Evolutionary conservation across 2,797 vertebrate genomes (phyloP).

Genomic region (Tinamus major): DNA sequence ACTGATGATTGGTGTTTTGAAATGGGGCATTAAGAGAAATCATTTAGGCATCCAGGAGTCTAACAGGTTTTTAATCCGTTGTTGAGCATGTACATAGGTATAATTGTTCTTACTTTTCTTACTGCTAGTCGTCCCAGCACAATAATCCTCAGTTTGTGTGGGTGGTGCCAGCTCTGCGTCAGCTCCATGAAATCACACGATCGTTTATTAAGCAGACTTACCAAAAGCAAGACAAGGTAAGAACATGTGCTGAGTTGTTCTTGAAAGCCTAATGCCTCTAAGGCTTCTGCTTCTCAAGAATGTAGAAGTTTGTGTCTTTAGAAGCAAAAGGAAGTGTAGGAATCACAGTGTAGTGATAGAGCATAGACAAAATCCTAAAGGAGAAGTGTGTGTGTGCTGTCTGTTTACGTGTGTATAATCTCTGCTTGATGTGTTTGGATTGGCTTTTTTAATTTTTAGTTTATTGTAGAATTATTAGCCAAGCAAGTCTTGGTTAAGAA

Average conservation of each 20-base stretch:
- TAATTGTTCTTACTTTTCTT: constrained; percentile 73
- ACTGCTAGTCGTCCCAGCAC: constrained; percentile 91
- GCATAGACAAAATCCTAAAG: background rate
- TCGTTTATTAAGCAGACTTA: constrained; percentile 99
- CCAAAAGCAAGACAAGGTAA: constrained; percentile 99
- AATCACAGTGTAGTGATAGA: background rate
- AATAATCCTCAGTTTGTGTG: constrained; percentile 96
- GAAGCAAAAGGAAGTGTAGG: background rate
- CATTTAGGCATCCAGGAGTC: background rate
- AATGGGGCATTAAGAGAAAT: background rate
- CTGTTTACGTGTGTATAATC: background rate
- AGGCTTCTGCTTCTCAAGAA: background rate
- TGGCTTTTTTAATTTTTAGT: background rate
- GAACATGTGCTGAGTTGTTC: background rate
- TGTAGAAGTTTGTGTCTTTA: background rate
- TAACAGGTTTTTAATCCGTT: background rate
- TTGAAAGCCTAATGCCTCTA: background rate
- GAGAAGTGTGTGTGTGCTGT: background rate
- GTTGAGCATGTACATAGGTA: background rate
- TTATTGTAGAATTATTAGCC: constrained; percentile 13
- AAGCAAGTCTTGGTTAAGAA: background rate
- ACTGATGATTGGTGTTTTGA: background rate
- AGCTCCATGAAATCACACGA: constrained; percentile 97
- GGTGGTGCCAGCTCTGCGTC: constrained; percentile 97
- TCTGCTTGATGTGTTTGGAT: background rate